Evolutionary conservation across 2,888 invertebrate genomes (phyloP), one percentile per base, ranked within the genome.

Genomic region (Sphaerophoria taeniata): DNA sequence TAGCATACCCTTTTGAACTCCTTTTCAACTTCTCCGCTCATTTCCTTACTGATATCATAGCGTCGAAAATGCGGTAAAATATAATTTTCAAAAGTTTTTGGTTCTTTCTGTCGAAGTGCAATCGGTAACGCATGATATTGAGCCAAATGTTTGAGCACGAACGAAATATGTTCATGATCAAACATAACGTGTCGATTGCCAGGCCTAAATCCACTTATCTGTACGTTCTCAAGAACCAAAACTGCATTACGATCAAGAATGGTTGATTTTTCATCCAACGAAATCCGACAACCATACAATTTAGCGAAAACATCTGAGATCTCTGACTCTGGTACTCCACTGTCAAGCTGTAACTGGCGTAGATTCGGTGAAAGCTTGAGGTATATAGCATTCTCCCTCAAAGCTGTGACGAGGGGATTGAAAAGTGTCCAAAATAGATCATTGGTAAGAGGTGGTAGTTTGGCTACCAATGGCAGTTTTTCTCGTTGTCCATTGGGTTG

Each of bases 111-210:
- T 56, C 94, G 93, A 74, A 93, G 89, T 0, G 94, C 94, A 12
- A 95, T 92, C 0, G 94, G 93, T 11, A 94, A 90, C 0, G 94
- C 94, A 88, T 95, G 95, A 88, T 93, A 94, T 87, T 92, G 91
- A 0, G 94, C 94, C 87, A 94, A 88, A 55, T 93, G 91, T 56
- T 91, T 89, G 0, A 94, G 88, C 5, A 93, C 92, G 0, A 93
- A 76, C 71, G 90, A 91, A 0, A 93, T 91, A 58, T 93, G 93
- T 0, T 91, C 90, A 47, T 93, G 88, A 88, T 94, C 93, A 65
- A 94, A 93, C 71, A 94, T 93, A 75, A 89, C 88, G 47, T 91
- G 89, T 47, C 94, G 92, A 79, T 94, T 92, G 1, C 92, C 93
- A 0, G 93, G 93, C 67, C 91, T 92, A 87, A 93, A 95, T 0